These are phyloP conservation scores for Nothoprocta perdicaria DNA, from an alignment of 2,113 vertebrate species.

Conservation along the genomic window DNA sequence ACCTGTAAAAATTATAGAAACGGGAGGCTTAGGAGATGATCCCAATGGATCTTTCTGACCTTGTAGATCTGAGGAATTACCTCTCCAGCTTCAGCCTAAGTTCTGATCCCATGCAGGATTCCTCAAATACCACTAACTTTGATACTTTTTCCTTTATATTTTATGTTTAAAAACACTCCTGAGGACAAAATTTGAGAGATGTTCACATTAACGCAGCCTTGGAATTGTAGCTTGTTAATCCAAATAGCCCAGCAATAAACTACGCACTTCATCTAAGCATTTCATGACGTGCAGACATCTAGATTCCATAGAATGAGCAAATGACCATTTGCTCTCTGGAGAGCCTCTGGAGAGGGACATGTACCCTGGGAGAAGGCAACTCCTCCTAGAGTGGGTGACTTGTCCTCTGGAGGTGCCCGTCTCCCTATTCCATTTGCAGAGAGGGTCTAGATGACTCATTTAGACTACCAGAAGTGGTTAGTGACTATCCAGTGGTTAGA, in stretches of 20 bases:
- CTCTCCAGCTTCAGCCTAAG: background rate
- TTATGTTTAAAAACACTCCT: constrained; percentile 8
- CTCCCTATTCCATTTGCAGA: background rate
- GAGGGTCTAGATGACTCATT: background rate
- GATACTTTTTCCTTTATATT: background rate
- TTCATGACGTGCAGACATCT: background rate
- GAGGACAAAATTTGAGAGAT: background rate
- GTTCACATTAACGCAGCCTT: background rate
- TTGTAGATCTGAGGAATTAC: background rate
- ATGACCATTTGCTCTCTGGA: background rate
- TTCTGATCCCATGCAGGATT: background rate
- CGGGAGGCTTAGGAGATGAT: background rate
- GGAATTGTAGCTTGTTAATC: background rate
- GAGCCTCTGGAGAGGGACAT: too few species aligned
- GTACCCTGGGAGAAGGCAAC: too few species aligned
- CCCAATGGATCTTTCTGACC: background rate
- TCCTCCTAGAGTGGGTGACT: too few species aligned
- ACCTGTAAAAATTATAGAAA: background rate
- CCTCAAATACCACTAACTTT: background rate
- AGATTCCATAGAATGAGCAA: background rate
- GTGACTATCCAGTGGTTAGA: background rate
- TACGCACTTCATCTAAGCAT: background rate
- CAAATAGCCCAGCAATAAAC: background rate
- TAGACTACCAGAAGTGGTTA: background rate
- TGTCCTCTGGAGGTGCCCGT: too few species aligned